Evolutionary conservation across 2,888 invertebrate species (phyloP).

Genomic region (Eugnorisma glareosa): DNA sequence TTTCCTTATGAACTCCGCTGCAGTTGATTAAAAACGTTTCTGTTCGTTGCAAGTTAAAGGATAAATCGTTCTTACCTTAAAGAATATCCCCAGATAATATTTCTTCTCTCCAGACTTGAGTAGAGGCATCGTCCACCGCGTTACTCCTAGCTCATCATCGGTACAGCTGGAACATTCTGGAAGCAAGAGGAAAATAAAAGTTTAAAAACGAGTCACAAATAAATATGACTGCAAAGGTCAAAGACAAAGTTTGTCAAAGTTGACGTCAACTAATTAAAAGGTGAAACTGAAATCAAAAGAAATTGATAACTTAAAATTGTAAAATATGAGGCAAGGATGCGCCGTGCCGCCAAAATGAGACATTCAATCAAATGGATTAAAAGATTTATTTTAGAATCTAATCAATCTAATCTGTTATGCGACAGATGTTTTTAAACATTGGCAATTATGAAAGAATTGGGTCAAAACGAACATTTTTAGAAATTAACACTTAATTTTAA

Average conservation of each 20-base stretch:
- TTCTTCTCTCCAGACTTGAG: slow-evolving; percentile 96
- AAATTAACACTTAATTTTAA: slow-evolving; percentile 17
- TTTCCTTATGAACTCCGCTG: not conserved
- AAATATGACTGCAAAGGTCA: not conserved
- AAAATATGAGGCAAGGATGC: too few species aligned
- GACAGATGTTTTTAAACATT: slow-evolving; percentile 43
- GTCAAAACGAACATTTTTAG: slow-evolving; percentile 28
- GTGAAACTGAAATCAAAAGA: not conserved
- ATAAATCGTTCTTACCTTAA: slow-evolving; percentile 93
- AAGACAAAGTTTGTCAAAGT: not conserved
- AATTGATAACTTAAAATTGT: slow-evolving; percentile 2
- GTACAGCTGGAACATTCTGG: slow-evolving; percentile 96
- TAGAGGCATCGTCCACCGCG: slow-evolving; percentile 97
- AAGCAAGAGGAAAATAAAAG: slow-evolving; percentile 36
- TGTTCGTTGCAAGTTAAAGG: not conserved
- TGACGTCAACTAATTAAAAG: slow-evolving; percentile 1
- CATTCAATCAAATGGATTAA: slow-evolving; percentile 45
- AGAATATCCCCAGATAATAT: slow-evolving; percentile 97
- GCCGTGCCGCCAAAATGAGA: slow-evolving; percentile 24
- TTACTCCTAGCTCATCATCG: slow-evolving; percentile 92
- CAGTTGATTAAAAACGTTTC: not conserved
- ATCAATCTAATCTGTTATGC: slow-evolving; percentile 40
- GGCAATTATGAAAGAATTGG: slow-evolving; percentile 41
- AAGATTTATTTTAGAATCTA: slow-evolving; percentile 37
- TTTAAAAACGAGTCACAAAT: slow-evolving; percentile 10